Base-by-base conservation (phyloP, 2,888 invertebrate species). In the Desoria tigrina region DNA sequence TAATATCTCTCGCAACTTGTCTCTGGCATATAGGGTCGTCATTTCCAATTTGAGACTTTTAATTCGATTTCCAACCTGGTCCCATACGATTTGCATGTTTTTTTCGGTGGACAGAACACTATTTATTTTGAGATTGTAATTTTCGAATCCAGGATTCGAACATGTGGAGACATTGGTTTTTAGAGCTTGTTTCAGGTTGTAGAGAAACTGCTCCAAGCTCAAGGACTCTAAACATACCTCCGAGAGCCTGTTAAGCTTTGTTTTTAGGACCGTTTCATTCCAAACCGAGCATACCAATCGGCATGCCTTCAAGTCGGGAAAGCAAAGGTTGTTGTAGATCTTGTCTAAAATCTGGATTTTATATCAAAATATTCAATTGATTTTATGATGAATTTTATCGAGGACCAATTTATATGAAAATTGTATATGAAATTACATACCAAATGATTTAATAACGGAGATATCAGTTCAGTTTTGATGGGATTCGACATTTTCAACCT, bases 321-420 rank as follows among this genome's bases (percentile, higher is more conserved):
- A 49, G 9, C 28, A 58, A 50, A 65, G 24, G 28, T 51, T 27
- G 21, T 54, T 21, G 27, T 60, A 42, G n/a, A 65, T 24, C 27
- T 63, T 65, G 42, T 65, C 65, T 23, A 68, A 14, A 2, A 68
- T 57, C 63, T 68, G 24, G 23, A 50, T 24, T 42, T 32, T 7
- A 32, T n/a, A n/a, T n/a, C n/a, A n/a, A n/a, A n/a, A 37, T 50
- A 32, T 49, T 61, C 32, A 50, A 28, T 61, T 61, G 32, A 21
- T 16, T 50, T 45, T 50, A 28, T 50, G 18, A 51, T 45, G 42
- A 61, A 45, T 50, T 21, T 32, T n/a, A n/a, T n/a, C n/a, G n/a
- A n/a, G n/a, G n/a, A n/a, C n/a, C n/a, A n/a, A n/a, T n/a, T n/a
- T n/a, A n/a, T n/a, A n/a, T n/a, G n/a, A n/a, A n/a, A n/a, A n/a